Percentiles rank a stretch among this genome's conserved stretches.
Evolutionary conservation across 2,797 vertebrate species (phyloP).

Genomic region (Danionella dracula): DNA sequence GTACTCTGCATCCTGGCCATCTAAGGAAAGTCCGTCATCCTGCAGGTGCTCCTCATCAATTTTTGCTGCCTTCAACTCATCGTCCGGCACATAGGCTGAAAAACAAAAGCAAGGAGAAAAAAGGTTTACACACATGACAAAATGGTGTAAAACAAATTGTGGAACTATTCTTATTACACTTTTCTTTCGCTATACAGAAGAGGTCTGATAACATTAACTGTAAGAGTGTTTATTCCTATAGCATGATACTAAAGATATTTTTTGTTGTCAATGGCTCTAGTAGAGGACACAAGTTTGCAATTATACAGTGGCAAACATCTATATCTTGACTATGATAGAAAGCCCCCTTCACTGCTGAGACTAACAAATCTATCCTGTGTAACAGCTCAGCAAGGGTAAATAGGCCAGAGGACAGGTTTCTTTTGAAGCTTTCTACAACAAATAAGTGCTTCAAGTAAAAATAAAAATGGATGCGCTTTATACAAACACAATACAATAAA

Average conservation of each 20-base stretch:
- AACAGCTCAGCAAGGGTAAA: slow-evolving; percentile 59
- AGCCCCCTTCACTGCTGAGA: slow-evolving; percentile 57
- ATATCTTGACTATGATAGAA: slow-evolving; percentile 74
- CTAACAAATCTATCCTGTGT: slow-evolving; percentile 67
- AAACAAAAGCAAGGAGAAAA: slow-evolving; percentile 55
- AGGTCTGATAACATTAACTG: not conserved
- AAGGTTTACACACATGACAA: too few species aligned
- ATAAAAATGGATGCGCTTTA: slow-evolving; percentile 6
- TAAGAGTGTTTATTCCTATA: slow-evolving; percentile 38
- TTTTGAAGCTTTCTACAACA: slow-evolving; percentile 44
- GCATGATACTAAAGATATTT: slow-evolving; percentile 58
- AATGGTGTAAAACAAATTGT: slow-evolving; percentile 30
- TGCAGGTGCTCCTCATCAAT: slow-evolving; percentile 81
- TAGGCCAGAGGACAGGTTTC: slow-evolving; percentile 41
- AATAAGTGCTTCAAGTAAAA: slow-evolving; percentile 46
- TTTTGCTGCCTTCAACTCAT: slow-evolving; percentile 87
- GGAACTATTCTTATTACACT: slow-evolving; percentile 8
- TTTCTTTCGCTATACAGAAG: not conserved
- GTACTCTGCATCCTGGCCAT: slow-evolving; percentile 85
- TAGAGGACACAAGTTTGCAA: slow-evolving; percentile 62
- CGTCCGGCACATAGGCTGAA: slow-evolving; percentile 93
- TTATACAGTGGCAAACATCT: slow-evolving; percentile 72
- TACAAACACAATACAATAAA: not conserved
- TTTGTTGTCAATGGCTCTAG: slow-evolving; percentile 63
- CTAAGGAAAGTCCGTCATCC: slow-evolving; percentile 85